Evolutionary conservation across 2,113 vertebrate genomes (phyloP).

Genomic region (Cepphus grylle): DNA sequence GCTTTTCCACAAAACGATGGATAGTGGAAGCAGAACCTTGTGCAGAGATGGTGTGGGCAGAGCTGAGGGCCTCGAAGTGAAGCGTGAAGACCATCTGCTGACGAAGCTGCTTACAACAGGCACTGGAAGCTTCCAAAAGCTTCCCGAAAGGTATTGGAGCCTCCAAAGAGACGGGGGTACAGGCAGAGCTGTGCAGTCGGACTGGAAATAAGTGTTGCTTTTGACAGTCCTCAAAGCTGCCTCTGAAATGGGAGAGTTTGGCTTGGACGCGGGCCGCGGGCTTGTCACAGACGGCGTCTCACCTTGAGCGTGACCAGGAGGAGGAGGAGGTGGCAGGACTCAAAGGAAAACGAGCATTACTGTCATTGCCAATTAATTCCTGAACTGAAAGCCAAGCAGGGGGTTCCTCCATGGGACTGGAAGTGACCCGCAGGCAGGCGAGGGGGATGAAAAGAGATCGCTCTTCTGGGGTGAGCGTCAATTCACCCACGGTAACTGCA

Average conservation of each 20-base stretch:
- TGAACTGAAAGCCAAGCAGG: neutral
- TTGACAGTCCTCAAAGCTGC: neutral
- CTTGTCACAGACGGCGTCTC: fast-evolving
- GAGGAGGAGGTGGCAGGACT: neutral
- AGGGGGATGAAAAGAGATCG: fast-evolving
- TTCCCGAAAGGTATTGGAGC: neutral
- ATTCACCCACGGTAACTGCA: neutral
- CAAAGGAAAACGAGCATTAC: neutral
- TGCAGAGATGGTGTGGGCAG: fast-evolving
- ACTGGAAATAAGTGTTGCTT: neutral
- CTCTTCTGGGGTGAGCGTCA: neutral
- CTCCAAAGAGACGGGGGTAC: neutral
- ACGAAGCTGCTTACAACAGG: neutral
- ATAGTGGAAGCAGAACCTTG: neutral
- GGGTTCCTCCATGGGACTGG: neutral
- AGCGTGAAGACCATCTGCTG: neutral
- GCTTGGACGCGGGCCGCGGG: neutral
- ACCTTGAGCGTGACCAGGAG: neutral
- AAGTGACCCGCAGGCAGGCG: neutral
- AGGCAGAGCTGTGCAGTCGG: neutral
- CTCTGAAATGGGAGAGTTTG: neutral
- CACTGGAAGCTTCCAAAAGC: neutral
- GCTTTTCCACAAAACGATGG: neutral
- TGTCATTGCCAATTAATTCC: neutral
- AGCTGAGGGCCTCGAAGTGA: neutral